Base-by-base conservation (phyloP, 2,113 vertebrate genomes). In the Lethenteron reissneri region DNA sequence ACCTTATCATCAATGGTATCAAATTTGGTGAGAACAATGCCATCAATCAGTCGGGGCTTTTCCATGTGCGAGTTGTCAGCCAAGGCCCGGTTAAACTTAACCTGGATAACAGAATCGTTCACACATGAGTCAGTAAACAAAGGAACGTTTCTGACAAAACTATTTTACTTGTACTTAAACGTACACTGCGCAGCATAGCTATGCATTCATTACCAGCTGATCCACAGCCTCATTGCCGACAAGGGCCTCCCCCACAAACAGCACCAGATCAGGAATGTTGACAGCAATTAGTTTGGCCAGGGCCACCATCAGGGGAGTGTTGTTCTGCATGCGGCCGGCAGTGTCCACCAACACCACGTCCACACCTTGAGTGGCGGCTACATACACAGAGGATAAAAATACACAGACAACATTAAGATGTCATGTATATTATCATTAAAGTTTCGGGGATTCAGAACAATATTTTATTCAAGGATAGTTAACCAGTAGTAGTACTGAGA, bases 1-100 rank as follows among this genome's bases (percentile, higher is more conserved):
- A 99, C 94, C 90, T 99, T 99, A 80, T 99, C 94, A n/a, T 99
- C 94, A 0, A 99, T 99, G 70, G 94, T 96, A 72, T 99, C 94
- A 1, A 99, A 99, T 79, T 99, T 99, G 69, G 94, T 99, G 79
- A 99, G 94, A 73, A 99, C 88, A 1, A 99, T 99, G 70, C 92
- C 94, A 3, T 99, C 94, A 1, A 99, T 99, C 74, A 99, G 91
- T 69, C 87, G 87, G 0, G 94, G 86, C 4, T 85, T 89, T 68
- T 95, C 89, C 56, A 88, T 83, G 86, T 88, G 86, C 62, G 94
- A 99, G 81, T 97, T 87, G 78, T 99, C 94, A 62, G 94, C 94
- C 79, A 99, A 78, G 11, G 94, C 91, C 80, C 92, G 91, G 77
- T 99, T 99, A 78, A 99, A 99, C 78, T 99, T 99, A 17, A 97